Conservation (phyloP, 2,888 invertebrate species). For the Pyrrhia umbra region DNA sequence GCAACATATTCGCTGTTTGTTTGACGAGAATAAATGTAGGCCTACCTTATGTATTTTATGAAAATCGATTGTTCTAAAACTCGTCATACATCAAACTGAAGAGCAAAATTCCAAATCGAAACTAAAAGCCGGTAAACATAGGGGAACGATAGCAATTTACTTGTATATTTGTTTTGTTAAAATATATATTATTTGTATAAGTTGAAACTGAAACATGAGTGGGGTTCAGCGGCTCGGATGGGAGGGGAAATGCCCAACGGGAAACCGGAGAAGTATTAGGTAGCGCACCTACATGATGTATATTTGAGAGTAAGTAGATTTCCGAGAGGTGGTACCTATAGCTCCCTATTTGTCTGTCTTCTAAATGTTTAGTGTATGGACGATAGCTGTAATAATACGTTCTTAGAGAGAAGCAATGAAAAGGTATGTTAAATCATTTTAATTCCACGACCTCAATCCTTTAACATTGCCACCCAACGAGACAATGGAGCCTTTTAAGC, state of each 20-base stretch:
- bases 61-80: background rate
- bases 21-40: no score
- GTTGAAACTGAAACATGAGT: constrained; percentile 41
- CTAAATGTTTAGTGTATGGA: background rate
- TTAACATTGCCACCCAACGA: no score
- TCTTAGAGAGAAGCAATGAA: background rate
- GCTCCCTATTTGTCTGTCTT: background rate
- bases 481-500: no score
- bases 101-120: constrained; percentile 10
- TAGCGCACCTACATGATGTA: constrained; percentile 19
- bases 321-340: background rate
- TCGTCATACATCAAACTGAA: background rate
- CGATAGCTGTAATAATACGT: background rate
- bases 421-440: background rate
- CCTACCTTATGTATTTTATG: background rate
- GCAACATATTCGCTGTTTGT: no score
- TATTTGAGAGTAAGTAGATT: constrained; percentile 26
- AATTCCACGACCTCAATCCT: background rate
- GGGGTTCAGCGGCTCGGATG: constrained; percentile 13
- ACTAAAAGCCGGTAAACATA: constrained; percentile 21
- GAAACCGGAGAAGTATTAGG: constrained; percentile 34
- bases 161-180: constrained; percentile 43
- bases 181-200: constrained; percentile 37
- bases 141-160: constrained; percentile 25
- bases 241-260: constrained; percentile 37